Evolutionary conservation across 2,888 invertebrate species (phyloP).

Genomic region (Amiota minor): DNA sequence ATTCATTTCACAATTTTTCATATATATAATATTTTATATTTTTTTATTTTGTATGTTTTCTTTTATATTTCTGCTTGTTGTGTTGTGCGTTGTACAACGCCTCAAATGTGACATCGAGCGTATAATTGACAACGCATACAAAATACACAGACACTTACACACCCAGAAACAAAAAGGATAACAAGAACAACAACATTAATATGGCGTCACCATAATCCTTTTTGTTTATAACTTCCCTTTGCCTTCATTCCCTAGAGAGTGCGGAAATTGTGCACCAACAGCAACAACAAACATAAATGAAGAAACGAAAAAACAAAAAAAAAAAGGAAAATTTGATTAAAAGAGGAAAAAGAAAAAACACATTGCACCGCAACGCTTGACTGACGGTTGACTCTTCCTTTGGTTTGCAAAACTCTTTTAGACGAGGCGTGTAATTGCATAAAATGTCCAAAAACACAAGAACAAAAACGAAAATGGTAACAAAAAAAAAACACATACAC

Average conservation of each 20-base stretch:
- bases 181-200: not conserved
- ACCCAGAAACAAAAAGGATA: not conserved
- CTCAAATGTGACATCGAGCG: conserved; percentile 17
- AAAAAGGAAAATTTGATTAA: not conserved
- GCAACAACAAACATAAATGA: not conserved
- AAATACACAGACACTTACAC: too few relatives aligned
- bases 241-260: not conserved
- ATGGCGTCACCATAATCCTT: not conserved
- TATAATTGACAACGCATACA: conserved; percentile 14
- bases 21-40: conserved; percentile 2
- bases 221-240: not conserved
- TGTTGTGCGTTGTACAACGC: not conserved
- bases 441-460: not conserved
- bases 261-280: not conserved
- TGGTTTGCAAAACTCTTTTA: conserved; percentile 7
- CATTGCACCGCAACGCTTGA: not conserved
- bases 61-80: not conserved
- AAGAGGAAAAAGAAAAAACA: not conserved
- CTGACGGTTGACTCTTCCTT: not conserved
- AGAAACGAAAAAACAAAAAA: not conserved
- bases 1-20: not conserved
- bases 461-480: not conserved
- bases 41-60: not conserved
- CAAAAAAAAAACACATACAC: not conserved
- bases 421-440: conserved; percentile 13